These are phyloP conservation scores for Dromaius novaehollandiae DNA, from an alignment of 2,113 vertebrate genomes.

Conservation along the genomic window DNA sequence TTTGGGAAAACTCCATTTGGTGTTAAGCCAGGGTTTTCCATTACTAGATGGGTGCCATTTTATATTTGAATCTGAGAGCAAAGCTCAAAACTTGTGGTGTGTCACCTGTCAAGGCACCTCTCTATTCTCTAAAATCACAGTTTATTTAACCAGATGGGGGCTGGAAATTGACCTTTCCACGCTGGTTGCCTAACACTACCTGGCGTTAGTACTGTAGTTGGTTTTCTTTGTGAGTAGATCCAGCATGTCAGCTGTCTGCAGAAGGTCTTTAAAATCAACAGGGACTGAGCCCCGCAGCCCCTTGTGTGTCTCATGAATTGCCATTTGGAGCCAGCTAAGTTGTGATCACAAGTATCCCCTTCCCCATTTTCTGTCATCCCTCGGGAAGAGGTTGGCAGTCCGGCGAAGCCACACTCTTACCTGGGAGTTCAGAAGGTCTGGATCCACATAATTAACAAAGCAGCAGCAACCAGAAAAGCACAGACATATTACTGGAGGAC, in stretches of 20 bases:
- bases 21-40: not conserved
- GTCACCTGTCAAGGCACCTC: not conserved
- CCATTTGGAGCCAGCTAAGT: not conserved
- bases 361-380: not conserved
- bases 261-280: not conserved
- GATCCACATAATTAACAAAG: not conserved
- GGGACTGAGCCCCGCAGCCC: not conserved
- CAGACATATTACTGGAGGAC: not conserved
- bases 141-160: not conserved
- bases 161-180: not conserved
- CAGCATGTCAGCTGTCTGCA: not conserved
- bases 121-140: not conserved
- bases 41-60: not conserved
- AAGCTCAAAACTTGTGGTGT: not conserved
- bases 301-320: not conserved
- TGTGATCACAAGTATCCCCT: not conserved
- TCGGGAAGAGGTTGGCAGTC: not conserved
- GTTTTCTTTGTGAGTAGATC: not conserved
- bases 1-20: not conserved
- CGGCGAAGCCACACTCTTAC: not conserved
- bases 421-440: not conserved
- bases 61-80: not conserved
- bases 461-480: not conserved
- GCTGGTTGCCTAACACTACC: not conserved
- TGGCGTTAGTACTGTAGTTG: not conserved